Evolutionary conservation across 2,113 vertebrate species (phyloP).

Genomic region (Apteryx owenii): DNA sequence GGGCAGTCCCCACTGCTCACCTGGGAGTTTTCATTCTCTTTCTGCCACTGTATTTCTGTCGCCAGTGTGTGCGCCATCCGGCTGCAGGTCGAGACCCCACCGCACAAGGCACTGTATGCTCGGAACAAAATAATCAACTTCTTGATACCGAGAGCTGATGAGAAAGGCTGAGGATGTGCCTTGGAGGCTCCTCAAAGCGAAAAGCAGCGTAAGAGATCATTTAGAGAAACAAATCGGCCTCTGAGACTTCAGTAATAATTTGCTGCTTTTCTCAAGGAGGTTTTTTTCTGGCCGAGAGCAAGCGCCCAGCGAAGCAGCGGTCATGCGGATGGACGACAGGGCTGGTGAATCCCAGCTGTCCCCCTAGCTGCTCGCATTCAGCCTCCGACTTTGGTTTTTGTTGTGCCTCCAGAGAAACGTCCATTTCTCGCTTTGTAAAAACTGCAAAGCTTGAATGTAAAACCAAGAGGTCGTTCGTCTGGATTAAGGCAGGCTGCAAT

Average conservation of each 20-base stretch:
- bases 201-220: background rate
- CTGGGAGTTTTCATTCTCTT: background rate
- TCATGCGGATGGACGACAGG: background rate
- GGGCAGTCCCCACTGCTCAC: no score
- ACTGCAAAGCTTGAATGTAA: no score
- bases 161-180: no score
- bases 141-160: background rate
- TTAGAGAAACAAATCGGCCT: no score
- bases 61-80: accelerated
- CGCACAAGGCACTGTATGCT: no score
- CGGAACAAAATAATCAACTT: background rate
- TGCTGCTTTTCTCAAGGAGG: background rate
- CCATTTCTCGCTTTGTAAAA: background rate
- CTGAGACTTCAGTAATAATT: no score
- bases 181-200: no score
- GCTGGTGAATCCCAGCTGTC: no score
- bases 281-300: background rate
- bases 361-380: no score
- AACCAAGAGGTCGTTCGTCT: background rate
- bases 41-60: background rate
- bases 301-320: background rate
- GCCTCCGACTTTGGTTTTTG: background rate
- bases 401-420: background rate
- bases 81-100: background rate
- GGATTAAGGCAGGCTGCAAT: background rate